A percentile compares a stretch with the other conserved stretches of the same genome.
Evolutionary conservation across 1,140 invertebrate species (phyloP).

Genomic region (Cyphomyrmex costatus): DNA sequence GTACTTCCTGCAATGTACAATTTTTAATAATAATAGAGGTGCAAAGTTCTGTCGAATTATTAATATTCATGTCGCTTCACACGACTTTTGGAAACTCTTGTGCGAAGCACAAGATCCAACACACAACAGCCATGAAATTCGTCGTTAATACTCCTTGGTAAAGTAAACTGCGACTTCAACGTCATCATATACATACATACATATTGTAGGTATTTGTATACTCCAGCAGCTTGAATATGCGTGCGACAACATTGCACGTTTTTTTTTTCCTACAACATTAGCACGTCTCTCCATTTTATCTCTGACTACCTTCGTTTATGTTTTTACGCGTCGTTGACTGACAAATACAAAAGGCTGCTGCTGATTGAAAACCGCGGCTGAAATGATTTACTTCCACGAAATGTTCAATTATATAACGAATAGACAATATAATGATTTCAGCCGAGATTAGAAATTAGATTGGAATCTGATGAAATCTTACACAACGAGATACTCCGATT

Average conservation of each 20-base stretch:
- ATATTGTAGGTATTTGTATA: background rate
- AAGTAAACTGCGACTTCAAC: background rate
- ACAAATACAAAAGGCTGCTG: constrained; percentile 29
- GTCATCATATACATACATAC: background rate
- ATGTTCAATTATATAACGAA: constrained; percentile 48
- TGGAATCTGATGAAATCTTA: constrained; percentile 7
- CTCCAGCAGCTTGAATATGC: background rate
- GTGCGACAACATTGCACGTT: background rate
- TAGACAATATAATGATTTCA: background rate
- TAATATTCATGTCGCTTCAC: constrained; percentile 7
- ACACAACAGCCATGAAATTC: background rate
- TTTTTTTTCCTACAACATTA: background rate
- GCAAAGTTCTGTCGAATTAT: background rate
- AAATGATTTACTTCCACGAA: constrained; percentile 47
- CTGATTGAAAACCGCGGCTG: constrained; percentile 16
- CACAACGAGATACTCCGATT: background rate
- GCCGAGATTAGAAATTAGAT: constrained; percentile 8
- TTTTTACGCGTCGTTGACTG: constrained; percentile 32
- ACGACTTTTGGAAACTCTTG: background rate
- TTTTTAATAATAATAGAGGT: background rate
- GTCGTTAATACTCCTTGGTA: background rate
- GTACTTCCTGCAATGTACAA: background rate
- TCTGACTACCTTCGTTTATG: background rate
- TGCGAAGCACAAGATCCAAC: background rate
- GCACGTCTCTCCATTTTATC: background rate